Base-by-base conservation (phyloP, 2,113 vertebrate genomes). In the Lathamus discolor region DNA sequence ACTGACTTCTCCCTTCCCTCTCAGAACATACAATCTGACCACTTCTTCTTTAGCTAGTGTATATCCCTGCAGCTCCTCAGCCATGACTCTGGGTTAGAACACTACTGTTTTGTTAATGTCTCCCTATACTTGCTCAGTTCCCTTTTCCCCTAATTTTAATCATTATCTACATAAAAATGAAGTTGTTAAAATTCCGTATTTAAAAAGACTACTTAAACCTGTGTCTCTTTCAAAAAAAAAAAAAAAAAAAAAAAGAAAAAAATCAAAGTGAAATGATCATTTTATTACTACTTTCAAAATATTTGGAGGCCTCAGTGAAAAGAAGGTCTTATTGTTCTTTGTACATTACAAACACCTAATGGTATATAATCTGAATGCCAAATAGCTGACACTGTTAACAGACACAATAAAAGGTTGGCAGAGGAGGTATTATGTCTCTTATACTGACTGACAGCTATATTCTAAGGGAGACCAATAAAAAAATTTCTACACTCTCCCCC, bases 331-430 rank as follows among this genome's bases (percentile, higher is more conserved):
- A 4, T 18, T 66, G 54, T 67, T 54, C 39, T 76, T 49, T 11
- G n/a, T 69, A 64, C 39, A 88, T 76, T 27, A 73, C 35, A 82
- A 94, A 92, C 86, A 46, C 28, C 78, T 78, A 11, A 69, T 1
- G 9, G 41, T 31, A 64, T 72, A 78, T 29, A 72, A 77, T 22
- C 20, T 75, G 44, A 44, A 68, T 24, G 77, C 49, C 77, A 89
- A 92, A 78, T 24, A 84, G 28, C 66, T 55, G 35, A 70, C 57
- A 75, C 24, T 72, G 88, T 78, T 93, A 95, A 89, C 6, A 94
- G 80, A 88, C 83, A 91, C 52, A 92, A 92, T 81, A 92, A 79
- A 91, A 86, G 49, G 63, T 43, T 87, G 46, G 49, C 46, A 95
- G 75, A 92, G 63, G 49, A 97, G 84, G 29, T n/a, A 89, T 15